Conservation (phyloP, 2,888 invertebrate species). For the Hetaerina titia region DNA sequence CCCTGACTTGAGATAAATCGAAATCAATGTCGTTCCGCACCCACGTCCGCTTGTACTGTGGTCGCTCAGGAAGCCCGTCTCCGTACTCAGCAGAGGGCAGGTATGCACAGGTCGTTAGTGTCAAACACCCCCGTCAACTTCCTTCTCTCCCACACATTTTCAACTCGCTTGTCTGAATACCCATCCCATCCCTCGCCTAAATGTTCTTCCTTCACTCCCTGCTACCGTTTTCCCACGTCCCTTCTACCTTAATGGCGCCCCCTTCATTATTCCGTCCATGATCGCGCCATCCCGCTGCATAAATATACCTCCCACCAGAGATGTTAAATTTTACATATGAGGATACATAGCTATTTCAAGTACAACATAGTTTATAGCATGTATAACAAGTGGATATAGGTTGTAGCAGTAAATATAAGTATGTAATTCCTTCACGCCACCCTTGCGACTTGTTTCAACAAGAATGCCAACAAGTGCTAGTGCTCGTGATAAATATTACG, state of each 20-base stretch:
- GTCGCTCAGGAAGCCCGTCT: background rate
- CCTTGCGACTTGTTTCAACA: too few species aligned
- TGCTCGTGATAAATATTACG: too few species aligned
- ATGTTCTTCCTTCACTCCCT: background rate
- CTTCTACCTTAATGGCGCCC: background rate
- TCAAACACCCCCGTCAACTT: slow-evolving; percentile 39
- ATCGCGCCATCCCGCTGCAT: background rate
- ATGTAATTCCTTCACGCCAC: too few species aligned
- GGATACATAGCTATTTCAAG: too few species aligned
- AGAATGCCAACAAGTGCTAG: too few species aligned
- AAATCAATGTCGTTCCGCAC: background rate
- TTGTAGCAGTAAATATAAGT: too few species aligned
- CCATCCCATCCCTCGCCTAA: background rate
- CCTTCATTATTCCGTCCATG: background rate
- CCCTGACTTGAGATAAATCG: background rate
- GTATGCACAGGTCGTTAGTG: slow-evolving; percentile 55
- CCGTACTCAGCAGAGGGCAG: background rate
- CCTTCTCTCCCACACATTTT: background rate
- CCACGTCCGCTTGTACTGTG: background rate
- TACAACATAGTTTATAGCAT: too few species aligned
- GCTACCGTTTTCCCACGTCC: background rate
- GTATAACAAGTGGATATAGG: too few species aligned
- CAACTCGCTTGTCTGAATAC: background rate
- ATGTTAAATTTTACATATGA: too few species aligned
- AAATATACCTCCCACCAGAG: too few species aligned